Evolutionary conservation across 1,140 invertebrate species (phyloP).

Genomic region (Euglossa dilemma): DNA sequence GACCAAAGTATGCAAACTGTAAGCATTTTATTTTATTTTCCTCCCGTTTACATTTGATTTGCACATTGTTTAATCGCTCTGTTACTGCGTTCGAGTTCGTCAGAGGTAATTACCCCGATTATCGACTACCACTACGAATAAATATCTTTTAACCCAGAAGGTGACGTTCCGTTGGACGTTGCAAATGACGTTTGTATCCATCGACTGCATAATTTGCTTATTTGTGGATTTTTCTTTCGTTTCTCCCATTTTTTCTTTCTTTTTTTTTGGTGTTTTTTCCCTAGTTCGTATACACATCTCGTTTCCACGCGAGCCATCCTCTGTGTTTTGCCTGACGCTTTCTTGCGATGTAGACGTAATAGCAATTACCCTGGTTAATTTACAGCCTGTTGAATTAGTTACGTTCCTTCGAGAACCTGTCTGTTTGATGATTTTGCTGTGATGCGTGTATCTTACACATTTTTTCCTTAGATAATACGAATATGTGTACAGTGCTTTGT

Average conservation of each 20-base stretch:
- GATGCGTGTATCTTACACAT: background rate
- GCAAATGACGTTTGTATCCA: slow-evolving; percentile 43
- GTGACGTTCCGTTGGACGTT: slow-evolving; percentile 24
- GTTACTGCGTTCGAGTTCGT: slow-evolving; percentile 74
- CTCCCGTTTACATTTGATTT: slow-evolving; percentile 69
- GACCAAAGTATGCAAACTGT: slow-evolving; percentile 84
- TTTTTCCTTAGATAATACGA: background rate
- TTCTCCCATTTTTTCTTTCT: background rate
- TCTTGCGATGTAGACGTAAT: background rate
- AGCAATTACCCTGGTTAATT: slow-evolving; percentile 6
- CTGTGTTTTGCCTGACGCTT: slow-evolving; percentile 27
- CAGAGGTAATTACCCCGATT: slow-evolving; percentile 74
- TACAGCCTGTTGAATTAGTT: background rate
- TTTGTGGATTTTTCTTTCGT: slow-evolving; percentile 1
- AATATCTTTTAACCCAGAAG: slow-evolving; percentile 18
- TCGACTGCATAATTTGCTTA: slow-evolving; percentile 26
- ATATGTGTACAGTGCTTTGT: background rate
- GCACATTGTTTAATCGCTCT: slow-evolving; percentile 69
- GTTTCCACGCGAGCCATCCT: background rate
- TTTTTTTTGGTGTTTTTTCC: no score
- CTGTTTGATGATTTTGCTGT: slow-evolving; percentile 11
- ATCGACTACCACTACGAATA: slow-evolving; percentile 46
- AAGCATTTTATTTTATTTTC: slow-evolving; percentile 84
- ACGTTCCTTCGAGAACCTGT: no score
- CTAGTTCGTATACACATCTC: slow-evolving; percentile 2